A percentile compares a stretch with the other conserved stretches of the same genome.
Evolutionary conservation across 2,113 vertebrate genomes (phyloP).

Genomic region (Gobiocypris rarus): DNA sequence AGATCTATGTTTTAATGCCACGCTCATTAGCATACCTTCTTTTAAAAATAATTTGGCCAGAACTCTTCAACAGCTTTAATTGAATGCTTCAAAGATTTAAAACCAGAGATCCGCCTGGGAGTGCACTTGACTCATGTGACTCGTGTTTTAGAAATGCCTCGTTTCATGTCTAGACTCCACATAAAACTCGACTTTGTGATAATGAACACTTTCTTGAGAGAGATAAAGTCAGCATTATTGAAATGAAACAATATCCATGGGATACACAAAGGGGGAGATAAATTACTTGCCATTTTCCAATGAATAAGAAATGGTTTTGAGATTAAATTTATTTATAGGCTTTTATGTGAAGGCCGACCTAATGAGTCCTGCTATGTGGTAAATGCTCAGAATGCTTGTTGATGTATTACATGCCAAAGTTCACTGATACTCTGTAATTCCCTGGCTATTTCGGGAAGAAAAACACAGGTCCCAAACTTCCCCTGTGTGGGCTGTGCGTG

Average conservation of each 20-base stretch:
- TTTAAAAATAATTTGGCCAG: not conserved
- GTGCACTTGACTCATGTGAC: constrained; percentile 7
- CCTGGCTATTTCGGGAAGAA: constrained; percentile 34
- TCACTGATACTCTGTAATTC: constrained; percentile 51
- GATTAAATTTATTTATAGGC: constrained; percentile 49
- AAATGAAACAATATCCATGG: constrained; percentile 41
- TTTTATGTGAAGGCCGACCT: constrained; percentile 46
- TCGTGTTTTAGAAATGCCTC: constrained; percentile 26
- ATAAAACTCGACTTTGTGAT: constrained; percentile 43
- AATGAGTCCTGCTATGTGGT: constrained; percentile 42
- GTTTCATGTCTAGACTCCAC: constrained; percentile 25
- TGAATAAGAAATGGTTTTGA: constrained; percentile 46
- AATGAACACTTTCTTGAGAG: constrained; percentile 43
- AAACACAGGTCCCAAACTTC: constrained; percentile 15
- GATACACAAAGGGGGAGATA: constrained; percentile 32
- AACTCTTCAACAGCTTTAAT: constrained; percentile 8
- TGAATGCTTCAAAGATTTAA: constrained; percentile 24
- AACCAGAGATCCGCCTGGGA: not conserved
- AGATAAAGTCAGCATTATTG: constrained; percentile 52
- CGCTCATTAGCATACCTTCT: not conserved
- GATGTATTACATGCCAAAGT: constrained; percentile 44
- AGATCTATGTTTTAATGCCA: not conserved
- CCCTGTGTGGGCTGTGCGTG: constrained; percentile 4
- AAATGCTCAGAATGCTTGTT: constrained; percentile 41
- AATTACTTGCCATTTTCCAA: constrained; percentile 53